Conservation (phyloP, 2,797 vertebrate genomes). For the Petrocephalus sullivani region DNA sequence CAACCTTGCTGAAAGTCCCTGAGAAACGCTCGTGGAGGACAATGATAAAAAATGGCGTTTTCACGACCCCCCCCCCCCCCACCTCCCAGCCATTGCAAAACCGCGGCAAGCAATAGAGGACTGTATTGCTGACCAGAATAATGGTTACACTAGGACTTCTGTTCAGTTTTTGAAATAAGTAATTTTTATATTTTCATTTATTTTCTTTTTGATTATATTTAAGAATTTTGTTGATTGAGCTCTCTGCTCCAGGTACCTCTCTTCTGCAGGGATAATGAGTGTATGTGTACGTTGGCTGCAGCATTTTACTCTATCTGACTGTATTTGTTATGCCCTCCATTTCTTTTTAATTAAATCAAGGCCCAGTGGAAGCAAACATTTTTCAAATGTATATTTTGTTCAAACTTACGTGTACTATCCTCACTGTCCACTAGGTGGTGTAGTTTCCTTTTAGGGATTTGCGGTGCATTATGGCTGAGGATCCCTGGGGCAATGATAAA, state of each 20-base stretch:
- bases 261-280: conserved; percentile 77
- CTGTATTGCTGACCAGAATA: conserved; percentile 67
- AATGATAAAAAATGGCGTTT: conserved; percentile 4
- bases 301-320: conserved; percentile 54
- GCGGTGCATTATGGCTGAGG: conserved; percentile 63
- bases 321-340: conserved; percentile 53
- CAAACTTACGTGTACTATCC: conserved; percentile 59
- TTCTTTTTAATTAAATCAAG: conserved; percentile 64
- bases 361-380: conserved; percentile 59
- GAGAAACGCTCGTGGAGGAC: background rate
- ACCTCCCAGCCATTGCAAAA: conserved; percentile 83
- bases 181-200: conserved; percentile 54
- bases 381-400: conserved; percentile 66
- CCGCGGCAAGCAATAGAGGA: conserved; percentile 85
- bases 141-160: conserved; percentile 67
- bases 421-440: conserved; percentile 56
- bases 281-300: conserved; percentile 67
- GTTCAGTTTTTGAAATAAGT: conserved; percentile 69
- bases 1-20: background rate
- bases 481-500: conserved; percentile 58
- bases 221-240: conserved; percentile 55
- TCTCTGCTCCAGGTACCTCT: conserved; percentile 68
- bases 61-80: conserved; percentile 4
- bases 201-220: conserved; percentile 51
- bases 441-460: conserved; percentile 59